Evolutionary conservation across 1,140 invertebrate genomes (phyloP).

Genomic region (Heliothis virescens): DNA sequence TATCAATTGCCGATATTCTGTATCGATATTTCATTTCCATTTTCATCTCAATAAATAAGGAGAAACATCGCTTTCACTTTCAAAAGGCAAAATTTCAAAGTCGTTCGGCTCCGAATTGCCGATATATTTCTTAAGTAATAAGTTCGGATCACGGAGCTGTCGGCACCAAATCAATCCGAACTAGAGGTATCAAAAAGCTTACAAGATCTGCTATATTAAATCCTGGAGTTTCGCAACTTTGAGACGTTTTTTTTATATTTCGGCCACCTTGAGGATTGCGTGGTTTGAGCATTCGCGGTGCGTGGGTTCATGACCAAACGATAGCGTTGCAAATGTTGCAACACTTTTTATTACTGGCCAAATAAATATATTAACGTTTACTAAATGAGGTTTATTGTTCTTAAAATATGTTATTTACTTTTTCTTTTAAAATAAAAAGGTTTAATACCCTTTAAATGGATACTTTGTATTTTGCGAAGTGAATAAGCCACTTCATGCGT

Average conservation of each 20-base stretch:
- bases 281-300: not conserved
- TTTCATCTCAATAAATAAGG: slow-evolving; percentile 12
- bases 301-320: slow-evolving; percentile 33
- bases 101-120: not conserved
- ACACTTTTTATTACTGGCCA: slow-evolving; percentile 19
- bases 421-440: not conserved
- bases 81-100: slow-evolving; percentile 14
- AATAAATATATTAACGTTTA: slow-evolving; percentile 13
- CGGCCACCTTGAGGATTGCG: slow-evolving; percentile 33
- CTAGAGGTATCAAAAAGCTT: slow-evolving; percentile 33
- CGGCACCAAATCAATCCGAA: slow-evolving; percentile 34
- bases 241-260: slow-evolving; percentile 35
- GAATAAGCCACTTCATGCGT: not conserved
- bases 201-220: not conserved
- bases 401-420: not conserved
- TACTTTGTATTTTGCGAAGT: not conserved
- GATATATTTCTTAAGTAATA: slow-evolving; percentile 33
- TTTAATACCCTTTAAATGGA: not conserved
- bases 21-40: slow-evolving; percentile 4
- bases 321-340: slow-evolving; percentile 33
- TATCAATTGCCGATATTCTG: no score
- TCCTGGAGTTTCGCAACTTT: slow-evolving; percentile 26
- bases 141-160: slow-evolving; percentile 24
- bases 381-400: slow-evolving; percentile 17
- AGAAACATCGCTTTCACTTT: slow-evolving; percentile 8